Percentiles rank a stretch among this genome's conserved stretches.
Conservation (phyloP, 2,888 invertebrate genomes). For the Euclidia mi region DNA sequence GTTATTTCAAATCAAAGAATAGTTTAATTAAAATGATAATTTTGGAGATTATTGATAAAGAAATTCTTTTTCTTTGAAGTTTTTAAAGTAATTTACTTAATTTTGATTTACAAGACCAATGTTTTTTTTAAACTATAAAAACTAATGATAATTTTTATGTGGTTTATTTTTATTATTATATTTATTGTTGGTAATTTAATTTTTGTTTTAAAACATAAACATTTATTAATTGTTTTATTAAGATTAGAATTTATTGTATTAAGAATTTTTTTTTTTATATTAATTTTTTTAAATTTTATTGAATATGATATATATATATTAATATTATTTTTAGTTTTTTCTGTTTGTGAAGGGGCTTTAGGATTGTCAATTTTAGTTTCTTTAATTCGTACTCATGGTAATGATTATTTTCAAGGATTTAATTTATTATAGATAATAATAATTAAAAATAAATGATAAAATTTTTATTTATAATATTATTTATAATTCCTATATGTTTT, state of each 20-base stretch:
- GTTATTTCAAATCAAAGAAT: constrained; percentile 89
- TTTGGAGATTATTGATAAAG: constrained; percentile 92
- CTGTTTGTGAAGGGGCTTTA: constrained; percentile 92
- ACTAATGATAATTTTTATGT: constrained; percentile 85
- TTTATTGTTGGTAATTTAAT: constrained; percentile 85
- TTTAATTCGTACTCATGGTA: constrained; percentile 91
- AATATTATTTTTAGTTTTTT: constrained; percentile 91
- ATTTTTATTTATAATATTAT: constrained; percentile 83
- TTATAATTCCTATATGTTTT: constrained; percentile 88
- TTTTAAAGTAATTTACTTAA: constrained; percentile 89
- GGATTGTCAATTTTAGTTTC: constrained; percentile 91
- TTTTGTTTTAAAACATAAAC: constrained; percentile 89
- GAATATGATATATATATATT: constrained; percentile 88
- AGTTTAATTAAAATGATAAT: constrained; percentile 92
- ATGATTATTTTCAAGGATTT: constrained; percentile 91
- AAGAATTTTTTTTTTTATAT: constrained; percentile 86
- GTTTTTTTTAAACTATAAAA: constrained; percentile 92
- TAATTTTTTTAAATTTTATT: constrained; percentile 82
- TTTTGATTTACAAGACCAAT: constrained; percentile 93
- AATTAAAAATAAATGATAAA: constrained; percentile 82
- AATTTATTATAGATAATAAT: constrained; percentile 75
- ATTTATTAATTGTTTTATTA: constrained; percentile 90
- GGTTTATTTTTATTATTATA: constrained; percentile 81
- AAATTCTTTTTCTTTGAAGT: constrained; percentile 89
- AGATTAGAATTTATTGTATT: constrained; percentile 91